Evolutionary conservation across 2,888 invertebrate genomes (phyloP), one percentile per base, ranked within the genome.

Genomic region (Marronus borbonicus): DNA sequence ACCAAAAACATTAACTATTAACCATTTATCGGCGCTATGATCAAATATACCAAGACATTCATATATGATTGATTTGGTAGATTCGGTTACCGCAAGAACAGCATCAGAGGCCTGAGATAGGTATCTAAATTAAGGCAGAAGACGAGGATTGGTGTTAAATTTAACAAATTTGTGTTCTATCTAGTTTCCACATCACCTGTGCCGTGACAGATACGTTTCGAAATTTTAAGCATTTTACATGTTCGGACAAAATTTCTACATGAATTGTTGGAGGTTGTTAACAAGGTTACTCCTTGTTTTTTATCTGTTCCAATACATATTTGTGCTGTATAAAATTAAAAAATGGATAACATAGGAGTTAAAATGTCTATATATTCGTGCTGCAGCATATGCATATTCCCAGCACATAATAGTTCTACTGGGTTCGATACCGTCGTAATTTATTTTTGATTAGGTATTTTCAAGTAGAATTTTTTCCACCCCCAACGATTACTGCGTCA

Each of bases 1-100:
- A 60, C 5, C 52, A 60, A 14, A 31, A 62, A 62, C 28, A 20
- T 62, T 14, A 12, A 28, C 20, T 39, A 55, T 20, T 44, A 44
- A 44, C 2, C 44, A 44, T 44, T 44, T 76, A 68, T 76, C 76
- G 36, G 64, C 28, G 64, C 31, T 28, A 7, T 52, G 20, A 76
- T 76, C 76, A 24, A 65, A 55, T 20, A 52, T 58, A 66, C 24
- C 76, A 76, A 66, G 44, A 55, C 76, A 76, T 60, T 49, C 66
- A 58, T 58, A 66, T 58, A 76, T 76, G 76, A 76, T 76, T 66
- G 76, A 76, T 76, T 76, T 68, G 55, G 49, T 60, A 74, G 60
- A 60, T 74, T 74, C 60, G n/a, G 72, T 60, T 58, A 76, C 66
- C 36, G 24, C 44, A 24, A 44, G 55, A 76, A n/a, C 55, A 76